phyloP scores from a whole-genome alignment of 2,113 vertebrate genomes.

The Mobula hypostoma region DNA sequence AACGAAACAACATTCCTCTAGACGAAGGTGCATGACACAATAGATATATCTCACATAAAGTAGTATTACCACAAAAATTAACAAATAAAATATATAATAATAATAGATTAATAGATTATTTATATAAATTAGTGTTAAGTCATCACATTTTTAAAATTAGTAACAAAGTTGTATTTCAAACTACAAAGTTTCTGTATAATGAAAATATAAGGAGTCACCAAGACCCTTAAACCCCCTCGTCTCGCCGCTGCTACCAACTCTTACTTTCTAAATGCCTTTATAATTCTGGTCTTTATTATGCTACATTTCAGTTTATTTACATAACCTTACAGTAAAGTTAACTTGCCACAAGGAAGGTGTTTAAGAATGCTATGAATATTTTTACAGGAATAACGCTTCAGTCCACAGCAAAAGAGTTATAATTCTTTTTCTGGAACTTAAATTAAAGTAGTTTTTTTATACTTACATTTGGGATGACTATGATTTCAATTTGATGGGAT shows the following conservation, averaged over 20 bases:
- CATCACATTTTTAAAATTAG: background rate
- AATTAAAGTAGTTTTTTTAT: background rate
- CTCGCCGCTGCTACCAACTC: background rate
- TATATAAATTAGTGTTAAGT: background rate
- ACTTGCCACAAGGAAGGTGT: background rate
- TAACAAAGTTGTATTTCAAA: background rate
- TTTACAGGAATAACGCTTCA: background rate
- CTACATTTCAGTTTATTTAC: background rate
- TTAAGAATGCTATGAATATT: background rate
- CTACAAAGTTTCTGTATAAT: background rate
- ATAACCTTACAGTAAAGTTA: background rate
- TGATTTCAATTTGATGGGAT: background rate
- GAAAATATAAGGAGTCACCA: background rate
- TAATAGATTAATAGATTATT: background rate
- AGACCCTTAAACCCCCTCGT: too few species aligned
- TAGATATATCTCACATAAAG: too few species aligned
- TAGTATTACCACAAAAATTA: too few species aligned
- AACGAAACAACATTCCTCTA: too few species aligned
- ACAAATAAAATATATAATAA: too few species aligned
- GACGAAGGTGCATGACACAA: too few species aligned
- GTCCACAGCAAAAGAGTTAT: background rate
- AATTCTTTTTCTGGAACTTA: background rate
- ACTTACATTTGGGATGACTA: background rate
- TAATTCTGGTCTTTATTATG: background rate
- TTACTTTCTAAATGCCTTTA: background rate